Evolutionary conservation across 2,113 vertebrate species (phyloP).

Genomic region (Psammodynastes pulverulentus): DNA sequence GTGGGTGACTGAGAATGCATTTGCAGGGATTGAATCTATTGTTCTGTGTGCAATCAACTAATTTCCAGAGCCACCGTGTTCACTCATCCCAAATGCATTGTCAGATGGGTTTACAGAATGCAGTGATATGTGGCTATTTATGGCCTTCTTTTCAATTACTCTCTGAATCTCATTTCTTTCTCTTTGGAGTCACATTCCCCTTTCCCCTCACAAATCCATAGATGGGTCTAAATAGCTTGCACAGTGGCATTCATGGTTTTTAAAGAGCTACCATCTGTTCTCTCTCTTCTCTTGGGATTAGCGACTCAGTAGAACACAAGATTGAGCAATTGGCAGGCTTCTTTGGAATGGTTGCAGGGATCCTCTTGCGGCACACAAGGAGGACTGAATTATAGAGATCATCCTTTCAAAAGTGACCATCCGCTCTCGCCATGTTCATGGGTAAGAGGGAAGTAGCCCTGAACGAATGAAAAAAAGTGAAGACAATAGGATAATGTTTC

Average conservation of each 20-base stretch:
- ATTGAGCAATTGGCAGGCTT: conserved; percentile 2
- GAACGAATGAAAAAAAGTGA: background rate
- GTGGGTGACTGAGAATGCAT: conserved; percentile 6
- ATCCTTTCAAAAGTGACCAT: background rate
- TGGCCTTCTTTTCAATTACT: conserved; percentile 25
- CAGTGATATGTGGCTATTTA: conserved; percentile 23
- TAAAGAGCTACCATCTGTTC: conserved; percentile 25
- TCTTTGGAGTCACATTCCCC: conserved; percentile 11
- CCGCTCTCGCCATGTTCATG: background rate
- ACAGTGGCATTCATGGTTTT: conserved; percentile 8
- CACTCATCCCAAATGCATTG: conserved; percentile 21
- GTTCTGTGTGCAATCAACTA: conserved; percentile 13
- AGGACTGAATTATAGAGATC: background rate
- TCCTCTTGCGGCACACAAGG: background rate
- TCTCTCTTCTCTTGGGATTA: conserved; percentile 9
- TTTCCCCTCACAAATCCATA: conserved; percentile 12
- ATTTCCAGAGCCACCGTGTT: conserved; percentile 22
- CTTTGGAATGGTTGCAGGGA: background rate
- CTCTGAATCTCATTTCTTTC: conserved; percentile 14
- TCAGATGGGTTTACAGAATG: conserved; percentile 18
- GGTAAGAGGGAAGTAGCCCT: background rate
- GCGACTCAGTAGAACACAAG: conserved; percentile 11
- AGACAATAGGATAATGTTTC: background rate
- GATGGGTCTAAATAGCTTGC: conserved; percentile 16
- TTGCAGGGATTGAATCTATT: background rate